phyloP scores from a whole-genome alignment of 2,888 invertebrate species.

The Toxonevra muliebris region DNA sequence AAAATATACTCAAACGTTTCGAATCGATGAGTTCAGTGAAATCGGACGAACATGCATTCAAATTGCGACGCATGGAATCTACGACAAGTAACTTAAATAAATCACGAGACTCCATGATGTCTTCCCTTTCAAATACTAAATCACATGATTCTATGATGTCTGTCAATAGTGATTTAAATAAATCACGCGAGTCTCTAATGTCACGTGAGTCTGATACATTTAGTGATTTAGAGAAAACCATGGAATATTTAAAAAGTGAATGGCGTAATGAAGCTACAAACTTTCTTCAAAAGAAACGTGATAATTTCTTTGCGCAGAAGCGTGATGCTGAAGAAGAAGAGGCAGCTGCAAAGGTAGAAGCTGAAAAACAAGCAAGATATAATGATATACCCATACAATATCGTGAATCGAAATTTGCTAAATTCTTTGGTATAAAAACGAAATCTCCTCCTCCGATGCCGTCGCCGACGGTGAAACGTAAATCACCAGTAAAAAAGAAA shows the following conservation, averaged over 20 bases:
- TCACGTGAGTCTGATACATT: slow-evolving; percentile 53
- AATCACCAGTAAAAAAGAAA: slow-evolving; percentile 44
- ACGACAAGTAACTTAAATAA: slow-evolving; percentile 56
- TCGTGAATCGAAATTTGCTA: slow-evolving; percentile 57
- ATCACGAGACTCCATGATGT: slow-evolving; percentile 54
- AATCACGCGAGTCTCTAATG: slow-evolving; percentile 44
- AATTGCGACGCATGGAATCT: slow-evolving; percentile 57
- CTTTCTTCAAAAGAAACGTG: slow-evolving; percentile 61
- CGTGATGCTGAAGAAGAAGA: slow-evolving; percentile 38
- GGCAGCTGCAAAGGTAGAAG: slow-evolving; percentile 33
- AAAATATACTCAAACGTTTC: slow-evolving; percentile 58
- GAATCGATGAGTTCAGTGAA: slow-evolving; percentile 59
- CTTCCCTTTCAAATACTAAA: slow-evolving; percentile 46
- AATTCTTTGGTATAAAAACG: slow-evolving; percentile 57
- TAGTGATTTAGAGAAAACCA: slow-evolving; percentile 61
- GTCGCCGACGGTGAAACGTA: slow-evolving; percentile 33
- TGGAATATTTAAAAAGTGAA: slow-evolving; percentile 61
- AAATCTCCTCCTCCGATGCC: slow-evolving; percentile 40
- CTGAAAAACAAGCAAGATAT: slow-evolving; percentile 34
- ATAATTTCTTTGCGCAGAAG: slow-evolving; percentile 54
- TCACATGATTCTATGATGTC: slow-evolving; percentile 56
- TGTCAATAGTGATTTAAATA: slow-evolving; percentile 51
- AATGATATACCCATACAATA: slow-evolving; percentile 52
- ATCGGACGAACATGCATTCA: slow-evolving; percentile 51
- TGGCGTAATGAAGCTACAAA: slow-evolving; percentile 62